These are phyloP conservation scores for Mesorhabditis sp. DNA, from an alignment of 2,888 invertebrate species.

Conservation along the genomic window DNA sequence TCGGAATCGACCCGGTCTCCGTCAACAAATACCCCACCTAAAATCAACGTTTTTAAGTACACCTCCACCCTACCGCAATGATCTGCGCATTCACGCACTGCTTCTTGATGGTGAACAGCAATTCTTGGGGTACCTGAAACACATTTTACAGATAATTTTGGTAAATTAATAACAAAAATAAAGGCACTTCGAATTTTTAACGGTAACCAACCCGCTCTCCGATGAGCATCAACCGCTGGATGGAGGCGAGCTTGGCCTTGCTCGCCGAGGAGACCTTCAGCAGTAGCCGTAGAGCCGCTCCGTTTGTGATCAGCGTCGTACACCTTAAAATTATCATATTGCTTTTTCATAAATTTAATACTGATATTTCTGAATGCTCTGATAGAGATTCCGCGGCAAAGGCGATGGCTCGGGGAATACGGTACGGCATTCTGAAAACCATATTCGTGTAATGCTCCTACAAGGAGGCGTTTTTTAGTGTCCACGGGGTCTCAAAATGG, in stretches of 20 bases:
- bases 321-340: slow-evolving; percentile 16
- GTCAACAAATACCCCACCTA: slow-evolving; percentile 54
- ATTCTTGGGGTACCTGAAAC: slow-evolving; percentile 28
- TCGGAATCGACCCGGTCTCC: slow-evolving; percentile 49
- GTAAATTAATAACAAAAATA: too few species aligned
- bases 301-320: slow-evolving; percentile 45
- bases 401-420: slow-evolving; percentile 56
- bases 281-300: slow-evolving; percentile 48
- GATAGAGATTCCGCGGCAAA: slow-evolving; percentile 44
- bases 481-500: too few species aligned
- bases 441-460: too few species aligned
- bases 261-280: slow-evolving; percentile 43
- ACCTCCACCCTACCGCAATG: slow-evolving; percentile 36
- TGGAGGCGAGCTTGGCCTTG: slow-evolving; percentile 38
- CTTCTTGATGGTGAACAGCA: slow-evolving; percentile 40
- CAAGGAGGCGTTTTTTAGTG: too few species aligned
- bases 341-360: slow-evolving; percentile 13
- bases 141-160: background rate
- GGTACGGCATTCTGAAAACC: slow-evolving; percentile 28
- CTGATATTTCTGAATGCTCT: slow-evolving; percentile 47
- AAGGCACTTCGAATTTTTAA: too few species aligned
- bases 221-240: slow-evolving; percentile 46
- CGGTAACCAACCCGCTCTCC: slow-evolving; percentile 40
- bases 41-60: slow-evolving; percentile 9
- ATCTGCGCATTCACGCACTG: slow-evolving; percentile 48